These are phyloP conservation scores for Manis crassicaudata DNA, from an alignment of 2,797 vertebrate species.

Conservation along the genomic window DNA sequence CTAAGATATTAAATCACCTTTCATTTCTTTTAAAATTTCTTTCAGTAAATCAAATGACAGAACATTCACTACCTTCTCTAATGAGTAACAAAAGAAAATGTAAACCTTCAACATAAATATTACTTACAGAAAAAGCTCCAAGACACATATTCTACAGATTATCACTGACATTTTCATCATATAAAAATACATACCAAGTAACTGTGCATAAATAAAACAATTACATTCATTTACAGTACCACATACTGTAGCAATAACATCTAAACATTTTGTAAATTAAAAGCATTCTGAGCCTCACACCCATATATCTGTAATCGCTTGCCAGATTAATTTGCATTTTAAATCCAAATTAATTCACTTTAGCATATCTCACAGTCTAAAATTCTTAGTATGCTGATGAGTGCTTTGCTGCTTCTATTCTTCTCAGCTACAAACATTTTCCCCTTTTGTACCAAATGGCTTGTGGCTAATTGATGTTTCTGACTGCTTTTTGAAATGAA, in stretches of 20 bases:
- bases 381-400: conserved; percentile 97
- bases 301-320: conserved; percentile 95
- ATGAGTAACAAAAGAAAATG: conserved; percentile 95
- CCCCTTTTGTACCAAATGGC: conserved; percentile 93
- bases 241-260: conserved; percentile 88
- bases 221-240: conserved; percentile 87
- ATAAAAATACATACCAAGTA: conserved; percentile 85
- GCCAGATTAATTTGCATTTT: conserved; percentile 99
- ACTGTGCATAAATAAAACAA: conserved; percentile 88
- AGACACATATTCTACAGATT: conserved; percentile 86
- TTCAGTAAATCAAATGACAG: conserved; percentile 97
- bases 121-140: conserved; percentile 86
- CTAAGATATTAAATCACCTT: conserved; percentile 99
- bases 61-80: conserved; percentile 92
- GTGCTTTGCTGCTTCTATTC: conserved; percentile 89
- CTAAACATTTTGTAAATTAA: conserved; percentile 91
- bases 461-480: conserved; percentile 94
- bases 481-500: conserved; percentile 92
- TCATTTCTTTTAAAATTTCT: conserved; percentile 98
- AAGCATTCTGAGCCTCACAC: conserved; percentile 90
- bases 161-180: conserved; percentile 82
- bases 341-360: conserved; percentile 99
- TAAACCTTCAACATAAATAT: conserved; percentile 93
- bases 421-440: conserved; percentile 92
- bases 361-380: conserved; percentile 96